phyloP scores from a whole-genome alignment of 2,888 invertebrate species.

The Cephus pygmeus region DNA sequence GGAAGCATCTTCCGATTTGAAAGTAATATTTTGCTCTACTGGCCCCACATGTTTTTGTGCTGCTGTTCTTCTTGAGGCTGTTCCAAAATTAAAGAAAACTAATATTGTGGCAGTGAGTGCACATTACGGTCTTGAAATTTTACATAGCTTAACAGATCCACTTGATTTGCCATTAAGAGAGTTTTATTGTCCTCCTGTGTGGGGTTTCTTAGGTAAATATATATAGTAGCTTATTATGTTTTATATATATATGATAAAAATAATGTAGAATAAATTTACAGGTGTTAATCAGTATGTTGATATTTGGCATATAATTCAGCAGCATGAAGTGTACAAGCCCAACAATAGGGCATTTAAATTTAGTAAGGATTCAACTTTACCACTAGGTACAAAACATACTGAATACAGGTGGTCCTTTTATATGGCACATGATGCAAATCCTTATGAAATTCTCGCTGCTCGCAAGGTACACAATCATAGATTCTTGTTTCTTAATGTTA shows the following conservation, averaged over 20 bases:
- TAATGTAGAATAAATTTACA: slow-evolving; percentile 5
- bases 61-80: slow-evolving; percentile 65
- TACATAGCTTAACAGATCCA: slow-evolving; percentile 46
- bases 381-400: slow-evolving; percentile 67
- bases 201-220: slow-evolving; percentile 69
- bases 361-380: slow-evolving; percentile 66
- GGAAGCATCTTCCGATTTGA: slow-evolving; percentile 66
- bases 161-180: slow-evolving; percentile 66
- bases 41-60: slow-evolving; percentile 73
- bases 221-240: neutral
- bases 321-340: slow-evolving; percentile 68
- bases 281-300: slow-evolving; percentile 71
- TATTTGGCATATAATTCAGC: slow-evolving; percentile 69
- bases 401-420: slow-evolving; percentile 71
- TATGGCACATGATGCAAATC: slow-evolving; percentile 64
- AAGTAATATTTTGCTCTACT: slow-evolving; percentile 69
- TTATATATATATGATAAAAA: neutral
- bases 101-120: slow-evolving; percentile 72
- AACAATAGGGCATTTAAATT: slow-evolving; percentile 68
- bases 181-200: slow-evolving; percentile 73
- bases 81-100: slow-evolving; percentile 62
- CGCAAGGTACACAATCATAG: slow-evolving; percentile 57
- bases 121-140: slow-evolving; percentile 69
- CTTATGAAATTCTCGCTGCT: slow-evolving; percentile 62
- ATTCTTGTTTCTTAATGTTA: neutral